Evolutionary conservation across 2,888 invertebrate species (phyloP).

Genomic region (Agelastica alni): DNA sequence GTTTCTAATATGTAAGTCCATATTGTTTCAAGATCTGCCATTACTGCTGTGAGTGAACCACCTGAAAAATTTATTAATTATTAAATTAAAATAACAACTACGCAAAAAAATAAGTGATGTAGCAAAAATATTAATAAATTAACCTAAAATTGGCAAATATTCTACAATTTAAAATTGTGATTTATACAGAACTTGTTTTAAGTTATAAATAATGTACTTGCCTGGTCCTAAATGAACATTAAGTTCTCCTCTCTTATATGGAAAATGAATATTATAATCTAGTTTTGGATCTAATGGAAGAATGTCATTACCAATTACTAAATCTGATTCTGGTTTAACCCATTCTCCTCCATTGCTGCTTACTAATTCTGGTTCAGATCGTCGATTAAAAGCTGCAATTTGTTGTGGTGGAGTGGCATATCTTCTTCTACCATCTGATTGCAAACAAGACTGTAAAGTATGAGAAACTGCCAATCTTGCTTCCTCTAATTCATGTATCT

Average conservation of each 20-base stretch:
- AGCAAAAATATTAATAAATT: not conserved
- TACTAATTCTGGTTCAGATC: slow-evolving; percentile 72
- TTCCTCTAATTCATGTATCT: slow-evolving; percentile 81
- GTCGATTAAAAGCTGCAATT: slow-evolving; percentile 83
- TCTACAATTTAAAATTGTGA: too few relatives aligned
- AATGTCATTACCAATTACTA: slow-evolving; percentile 77
- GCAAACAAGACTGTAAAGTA: slow-evolving; percentile 82
- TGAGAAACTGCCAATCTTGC: slow-evolving; percentile 82
- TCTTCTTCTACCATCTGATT: slow-evolving; percentile 78
- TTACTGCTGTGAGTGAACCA: slow-evolving; percentile 81
- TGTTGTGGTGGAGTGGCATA: slow-evolving; percentile 89
- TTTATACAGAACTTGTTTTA: too few relatives aligned
- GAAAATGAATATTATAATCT: slow-evolving; percentile 87
- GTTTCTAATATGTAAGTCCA: slow-evolving; percentile 82
- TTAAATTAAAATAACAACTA: too few relatives aligned
- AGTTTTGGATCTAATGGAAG: slow-evolving; percentile 69
- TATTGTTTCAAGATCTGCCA: slow-evolving; percentile 85
- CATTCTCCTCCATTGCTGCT: slow-evolving; percentile 64
- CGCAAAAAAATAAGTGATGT: too few relatives aligned
- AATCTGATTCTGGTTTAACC: slow-evolving; percentile 67
- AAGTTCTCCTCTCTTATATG: slow-evolving; percentile 84
- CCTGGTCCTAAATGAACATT: slow-evolving; percentile 80
- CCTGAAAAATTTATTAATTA: slow-evolving; percentile 56
- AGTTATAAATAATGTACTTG: not conserved
- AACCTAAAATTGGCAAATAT: too few relatives aligned